phyloP scores from a whole-genome alignment of 2,113 vertebrate genomes.

The Marmota monax region DNA sequence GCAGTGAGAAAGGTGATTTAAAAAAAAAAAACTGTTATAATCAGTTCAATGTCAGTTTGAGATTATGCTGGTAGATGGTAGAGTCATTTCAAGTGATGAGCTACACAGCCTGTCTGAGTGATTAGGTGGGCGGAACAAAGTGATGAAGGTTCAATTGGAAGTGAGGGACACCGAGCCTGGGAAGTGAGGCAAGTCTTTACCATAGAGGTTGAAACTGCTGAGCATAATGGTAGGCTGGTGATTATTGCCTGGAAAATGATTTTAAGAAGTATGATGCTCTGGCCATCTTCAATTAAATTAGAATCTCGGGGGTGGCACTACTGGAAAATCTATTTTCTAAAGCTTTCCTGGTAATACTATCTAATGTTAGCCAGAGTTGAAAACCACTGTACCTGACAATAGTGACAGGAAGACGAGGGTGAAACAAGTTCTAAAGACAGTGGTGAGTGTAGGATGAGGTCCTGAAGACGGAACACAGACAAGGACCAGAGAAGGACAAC shows the following conservation, averaged over 20 bases:
- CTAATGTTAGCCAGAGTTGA: not conserved
- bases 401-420: not conserved
- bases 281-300: not conserved
- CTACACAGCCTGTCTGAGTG: not conserved
- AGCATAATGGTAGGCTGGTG: not conserved
- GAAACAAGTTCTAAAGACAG: not conserved
- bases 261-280: not conserved
- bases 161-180: not conserved
- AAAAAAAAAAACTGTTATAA: not conserved
- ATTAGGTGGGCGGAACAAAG: not conserved
- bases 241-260: not conserved
- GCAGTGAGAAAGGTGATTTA: no score
- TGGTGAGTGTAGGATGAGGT: not conserved
- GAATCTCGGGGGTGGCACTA: not conserved
- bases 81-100: not conserved
- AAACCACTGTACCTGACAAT: not conserved
- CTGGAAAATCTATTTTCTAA: not conserved
- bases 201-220: not conserved
- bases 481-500: not conserved
- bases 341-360: not conserved
- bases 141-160: not conserved
- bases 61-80: not conserved
- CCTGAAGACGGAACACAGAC: not conserved
- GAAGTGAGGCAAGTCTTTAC: not conserved
- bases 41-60: not conserved